Evolutionary conservation across 2,888 invertebrate species (phyloP).

Genomic region (Thecocarcelia acutangulata): DNA sequence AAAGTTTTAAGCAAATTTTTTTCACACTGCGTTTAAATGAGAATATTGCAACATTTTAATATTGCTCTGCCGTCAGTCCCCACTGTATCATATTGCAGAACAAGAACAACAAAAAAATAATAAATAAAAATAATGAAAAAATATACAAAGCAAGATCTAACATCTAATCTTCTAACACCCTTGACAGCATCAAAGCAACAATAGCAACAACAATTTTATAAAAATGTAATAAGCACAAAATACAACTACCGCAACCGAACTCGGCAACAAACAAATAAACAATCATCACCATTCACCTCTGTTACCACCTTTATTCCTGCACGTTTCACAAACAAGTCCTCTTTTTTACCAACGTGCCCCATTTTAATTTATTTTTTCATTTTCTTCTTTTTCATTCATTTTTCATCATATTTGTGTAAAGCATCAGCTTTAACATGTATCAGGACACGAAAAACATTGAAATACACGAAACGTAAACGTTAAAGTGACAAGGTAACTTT

Average conservation of each 20-base stretch:
- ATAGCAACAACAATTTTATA: background rate
- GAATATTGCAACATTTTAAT: no score
- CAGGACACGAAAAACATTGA: constrained; percentile 12
- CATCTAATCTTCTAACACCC: constrained; percentile 62
- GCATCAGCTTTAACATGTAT: constrained; percentile 42
- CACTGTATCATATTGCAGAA: constrained; percentile 27
- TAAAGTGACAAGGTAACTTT: background rate
- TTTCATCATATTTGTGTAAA: constrained; percentile 58
- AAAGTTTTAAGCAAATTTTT: no score
- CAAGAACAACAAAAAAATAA: no score
- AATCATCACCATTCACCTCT: background rate
- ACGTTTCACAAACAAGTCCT: constrained; percentile 40
- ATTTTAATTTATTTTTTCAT: constrained; percentile 29
- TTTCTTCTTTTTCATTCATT: background rate
- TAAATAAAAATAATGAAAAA: constrained; percentile 5
- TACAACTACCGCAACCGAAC: constrained; percentile 23
- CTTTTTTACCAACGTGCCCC: constrained; percentile 3
- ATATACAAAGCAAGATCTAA: constrained; percentile 34
- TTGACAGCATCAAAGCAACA: constrained; percentile 49
- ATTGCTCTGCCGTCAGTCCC: background rate
- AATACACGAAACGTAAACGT: background rate
- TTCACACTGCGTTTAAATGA: no score
- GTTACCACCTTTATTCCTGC: background rate
- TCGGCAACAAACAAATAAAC: constrained; percentile 21
- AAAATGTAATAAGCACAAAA: constrained; percentile 39